Evolutionary conservation across 2,888 invertebrate genomes (phyloP), one percentile per base, ranked within the genome.

Genomic region (Epicampocera succincta): DNA sequence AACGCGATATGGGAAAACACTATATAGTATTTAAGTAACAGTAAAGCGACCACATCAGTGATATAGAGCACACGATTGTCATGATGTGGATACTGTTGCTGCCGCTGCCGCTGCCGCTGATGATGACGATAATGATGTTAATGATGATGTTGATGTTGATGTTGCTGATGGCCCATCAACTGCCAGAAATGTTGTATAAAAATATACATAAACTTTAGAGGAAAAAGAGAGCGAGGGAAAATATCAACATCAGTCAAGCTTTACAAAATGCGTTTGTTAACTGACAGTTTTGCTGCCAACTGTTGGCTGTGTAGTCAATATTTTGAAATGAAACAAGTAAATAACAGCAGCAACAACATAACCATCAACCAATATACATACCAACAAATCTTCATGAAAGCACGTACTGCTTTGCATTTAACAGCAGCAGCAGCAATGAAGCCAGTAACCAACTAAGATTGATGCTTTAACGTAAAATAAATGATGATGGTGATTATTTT

Each of bases 401-500:
- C 6, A 50, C 12, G 52, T 12, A 63, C 8, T 56, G 38, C 52
- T 42, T 46, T 54, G 56, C 54, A 38, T 15, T 54, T 58, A 29
- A 48, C 54, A 56, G 52, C 58, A 58, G 61, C 61, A 63, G 73
- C 48, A 69, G 58, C 83, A 81, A 77, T 61, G 75, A 68, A 71
- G 61, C 77, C 73, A 80, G 44, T 65, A 79, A 68, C 69, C 84
- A 86, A 85, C 87, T 86, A 88, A 89, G 89, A 89, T 89, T 89
- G 89, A 89, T 89, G 89, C 85, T 86, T 85, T 86, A 84, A 86
- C 86, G 87, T 87, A 88, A 88, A 88, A 89, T 89, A 89, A 89
- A 87, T 89, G 89, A 89, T 89, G 88, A 87, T 88, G 87, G 89
- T 89, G 88, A 89, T 89, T 89, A 89, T 89, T 89, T 89, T 88